A percentile compares a stretch with the other conserved stretches of the same genome.
These are phyloP conservation scores for Apamea monoglypha DNA, from an alignment of 2,888 invertebrate species.

Conservation along the genomic window DNA sequence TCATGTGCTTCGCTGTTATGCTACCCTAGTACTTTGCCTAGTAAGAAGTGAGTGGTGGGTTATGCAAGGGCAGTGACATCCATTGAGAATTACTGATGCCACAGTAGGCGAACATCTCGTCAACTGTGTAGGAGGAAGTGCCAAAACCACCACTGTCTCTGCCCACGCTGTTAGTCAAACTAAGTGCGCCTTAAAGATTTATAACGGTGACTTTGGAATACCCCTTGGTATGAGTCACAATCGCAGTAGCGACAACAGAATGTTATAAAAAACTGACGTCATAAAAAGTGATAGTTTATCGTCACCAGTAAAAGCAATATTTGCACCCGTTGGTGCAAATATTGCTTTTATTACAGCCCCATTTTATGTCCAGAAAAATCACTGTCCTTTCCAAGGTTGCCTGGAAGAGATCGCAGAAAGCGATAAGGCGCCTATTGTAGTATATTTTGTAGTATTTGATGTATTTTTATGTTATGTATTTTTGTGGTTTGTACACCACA, in stretches of 20 bases:
- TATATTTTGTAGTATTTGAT: too few species aligned
- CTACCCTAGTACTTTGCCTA: conserved; percentile 21
- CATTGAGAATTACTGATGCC: conserved; percentile 38
- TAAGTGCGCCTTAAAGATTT: not conserved
- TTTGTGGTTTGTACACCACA: too few species aligned
- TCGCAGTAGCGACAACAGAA: not conserved
- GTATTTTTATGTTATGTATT: too few species aligned
- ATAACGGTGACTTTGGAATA: not conserved
- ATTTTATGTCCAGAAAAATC: too few species aligned
- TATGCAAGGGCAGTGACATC: not conserved
- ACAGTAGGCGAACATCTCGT: not conserved
- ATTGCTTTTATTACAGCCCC: too few species aligned
- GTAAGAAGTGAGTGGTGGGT: conserved; percentile 24
- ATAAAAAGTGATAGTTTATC: not conserved
- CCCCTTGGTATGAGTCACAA: not conserved
- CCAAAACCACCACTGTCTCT: not conserved
- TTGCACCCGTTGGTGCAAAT: too few species aligned
- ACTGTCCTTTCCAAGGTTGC: too few species aligned
- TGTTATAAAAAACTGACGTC: not conserved
- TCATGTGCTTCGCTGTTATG: conserved; percentile 29
- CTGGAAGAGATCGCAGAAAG: too few species aligned
- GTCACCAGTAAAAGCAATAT: not conserved
- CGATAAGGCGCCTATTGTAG: too few species aligned
- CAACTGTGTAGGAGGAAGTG: not conserved
- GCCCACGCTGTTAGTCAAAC: not conserved